phyloP scores from a whole-genome alignment of 2,797 vertebrate species.

The Lateolabrax maculatus region DNA sequence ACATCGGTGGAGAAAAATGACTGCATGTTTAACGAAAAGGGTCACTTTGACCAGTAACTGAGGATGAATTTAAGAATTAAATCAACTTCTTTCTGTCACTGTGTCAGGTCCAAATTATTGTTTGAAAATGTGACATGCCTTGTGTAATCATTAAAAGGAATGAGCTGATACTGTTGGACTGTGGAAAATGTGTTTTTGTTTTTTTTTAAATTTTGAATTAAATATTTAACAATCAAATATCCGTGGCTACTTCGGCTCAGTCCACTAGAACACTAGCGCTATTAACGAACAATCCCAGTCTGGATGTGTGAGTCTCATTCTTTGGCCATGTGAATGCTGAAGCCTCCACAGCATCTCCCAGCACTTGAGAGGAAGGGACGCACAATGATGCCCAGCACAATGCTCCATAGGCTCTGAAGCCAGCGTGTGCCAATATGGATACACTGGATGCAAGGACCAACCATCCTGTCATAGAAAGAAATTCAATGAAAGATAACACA shows the following conservation, averaged over 20 bases:
- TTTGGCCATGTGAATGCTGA: constrained; percentile 78
- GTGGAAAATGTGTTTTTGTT: constrained; percentile 5
- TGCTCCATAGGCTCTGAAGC: constrained; percentile 82
- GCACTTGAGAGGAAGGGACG: constrained; percentile 78
- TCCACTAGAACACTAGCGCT: constrained; percentile 15
- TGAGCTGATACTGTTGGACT: not conserved
- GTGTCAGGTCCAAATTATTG: not conserved
- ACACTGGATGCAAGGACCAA: constrained; percentile 80
- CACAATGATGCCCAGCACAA: constrained; percentile 76
- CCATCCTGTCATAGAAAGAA: constrained; percentile 74
- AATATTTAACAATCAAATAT: constrained; percentile 1
- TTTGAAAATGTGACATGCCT: constrained; percentile 6
- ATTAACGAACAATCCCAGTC: constrained; percentile 8
- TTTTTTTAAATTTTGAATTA: constrained; percentile 3
- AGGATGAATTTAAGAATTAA: not conserved
- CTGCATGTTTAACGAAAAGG: not conserved
- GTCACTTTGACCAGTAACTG: not conserved
- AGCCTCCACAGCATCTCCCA: constrained; percentile 78
- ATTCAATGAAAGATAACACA: not conserved
- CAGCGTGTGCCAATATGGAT: constrained; percentile 76
- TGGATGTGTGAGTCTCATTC: constrained; percentile 70
- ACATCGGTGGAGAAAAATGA: not conserved
- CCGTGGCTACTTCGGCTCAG: not conserved
- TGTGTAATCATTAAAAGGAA: not conserved
- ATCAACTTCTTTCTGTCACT: not conserved